phyloP scores from a whole-genome alignment of 2,113 vertebrate genomes.

The Macquaria ambigua region DNA sequence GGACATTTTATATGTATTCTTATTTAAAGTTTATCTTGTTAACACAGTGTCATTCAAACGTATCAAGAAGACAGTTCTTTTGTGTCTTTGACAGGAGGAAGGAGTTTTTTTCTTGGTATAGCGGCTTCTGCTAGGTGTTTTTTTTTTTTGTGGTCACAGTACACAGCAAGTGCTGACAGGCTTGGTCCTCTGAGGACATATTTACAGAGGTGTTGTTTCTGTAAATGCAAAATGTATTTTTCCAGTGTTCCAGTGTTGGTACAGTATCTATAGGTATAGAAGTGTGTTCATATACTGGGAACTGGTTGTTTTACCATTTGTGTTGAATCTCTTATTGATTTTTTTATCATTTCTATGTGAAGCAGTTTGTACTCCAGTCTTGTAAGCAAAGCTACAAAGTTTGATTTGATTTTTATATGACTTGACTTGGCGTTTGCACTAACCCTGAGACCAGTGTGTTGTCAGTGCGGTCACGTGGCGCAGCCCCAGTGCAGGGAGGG shows the following conservation, averaged over 20 bases:
- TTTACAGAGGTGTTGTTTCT: background rate
- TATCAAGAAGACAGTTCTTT: background rate
- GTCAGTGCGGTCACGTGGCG: conserved; percentile 39
- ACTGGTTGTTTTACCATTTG: background rate
- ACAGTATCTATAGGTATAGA: background rate
- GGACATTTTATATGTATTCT: background rate
- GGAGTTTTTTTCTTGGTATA: background rate
- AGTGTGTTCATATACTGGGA: background rate
- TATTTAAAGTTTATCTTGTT: background rate
- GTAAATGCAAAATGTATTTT: background rate
- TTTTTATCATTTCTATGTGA: background rate
- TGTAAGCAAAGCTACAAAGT: background rate
- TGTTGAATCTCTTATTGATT: background rate
- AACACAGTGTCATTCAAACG: background rate
- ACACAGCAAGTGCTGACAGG: background rate
- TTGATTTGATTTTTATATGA: conserved; percentile 5
- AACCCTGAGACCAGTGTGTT: conserved; percentile 18
- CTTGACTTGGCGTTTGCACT: conserved; percentile 1
- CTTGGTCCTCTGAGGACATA: background rate
- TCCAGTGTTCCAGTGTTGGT: background rate
- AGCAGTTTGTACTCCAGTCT: conserved; percentile 10
- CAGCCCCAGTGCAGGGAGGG: conserved; percentile 39
- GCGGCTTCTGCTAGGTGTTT: background rate
- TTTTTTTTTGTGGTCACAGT: background rate
- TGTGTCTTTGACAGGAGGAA: background rate